phyloP scores from a whole-genome alignment of 1,140 invertebrate species.

The Charaxes varanes region DNA sequence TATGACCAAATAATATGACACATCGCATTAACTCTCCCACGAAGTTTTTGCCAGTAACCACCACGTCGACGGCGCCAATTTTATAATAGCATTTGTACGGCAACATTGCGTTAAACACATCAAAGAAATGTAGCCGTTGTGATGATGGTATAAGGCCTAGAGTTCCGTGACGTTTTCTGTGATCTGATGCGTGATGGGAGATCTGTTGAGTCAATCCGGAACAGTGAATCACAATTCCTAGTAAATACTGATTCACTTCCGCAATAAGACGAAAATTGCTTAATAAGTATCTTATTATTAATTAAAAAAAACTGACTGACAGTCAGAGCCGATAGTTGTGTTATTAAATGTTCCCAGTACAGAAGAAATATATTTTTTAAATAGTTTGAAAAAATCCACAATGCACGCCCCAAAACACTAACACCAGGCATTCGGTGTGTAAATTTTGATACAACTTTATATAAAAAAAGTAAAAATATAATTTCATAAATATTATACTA shows the following conservation, averaged over 20 bases:
- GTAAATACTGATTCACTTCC: constrained; percentile 61
- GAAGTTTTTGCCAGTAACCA: constrained; percentile 19
- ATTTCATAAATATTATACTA: too few relatives aligned
- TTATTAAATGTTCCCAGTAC: too few relatives aligned
- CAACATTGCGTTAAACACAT: neutral
- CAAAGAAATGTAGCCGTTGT: constrained; percentile 1
- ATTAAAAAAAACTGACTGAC: too few relatives aligned
- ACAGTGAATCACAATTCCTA: constrained; percentile 51
- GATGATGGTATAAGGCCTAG: neutral
- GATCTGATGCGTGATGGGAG: constrained; percentile 11
- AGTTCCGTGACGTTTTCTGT: neutral
- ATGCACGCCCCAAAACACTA: too few relatives aligned
- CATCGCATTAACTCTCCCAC: constrained; percentile 25
- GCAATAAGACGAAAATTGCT: constrained; percentile 9
- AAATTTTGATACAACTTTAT: too few relatives aligned
- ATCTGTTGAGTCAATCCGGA: constrained; percentile 46
- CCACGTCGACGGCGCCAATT: constrained; percentile 22
- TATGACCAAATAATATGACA: constrained; percentile 18
- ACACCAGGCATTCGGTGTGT: too few relatives aligned
- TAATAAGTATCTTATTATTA: constrained; percentile 2
- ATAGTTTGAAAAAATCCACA: too few relatives aligned
- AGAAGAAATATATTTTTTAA: too few relatives aligned
- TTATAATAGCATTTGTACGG: constrained; percentile 10
- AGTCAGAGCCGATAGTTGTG: too few relatives aligned
- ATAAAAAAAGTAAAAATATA: too few relatives aligned